These are phyloP conservation scores for Smutsia gigantea DNA, from an alignment of 2,797 vertebrate genomes.

Conservation along the genomic window DNA sequence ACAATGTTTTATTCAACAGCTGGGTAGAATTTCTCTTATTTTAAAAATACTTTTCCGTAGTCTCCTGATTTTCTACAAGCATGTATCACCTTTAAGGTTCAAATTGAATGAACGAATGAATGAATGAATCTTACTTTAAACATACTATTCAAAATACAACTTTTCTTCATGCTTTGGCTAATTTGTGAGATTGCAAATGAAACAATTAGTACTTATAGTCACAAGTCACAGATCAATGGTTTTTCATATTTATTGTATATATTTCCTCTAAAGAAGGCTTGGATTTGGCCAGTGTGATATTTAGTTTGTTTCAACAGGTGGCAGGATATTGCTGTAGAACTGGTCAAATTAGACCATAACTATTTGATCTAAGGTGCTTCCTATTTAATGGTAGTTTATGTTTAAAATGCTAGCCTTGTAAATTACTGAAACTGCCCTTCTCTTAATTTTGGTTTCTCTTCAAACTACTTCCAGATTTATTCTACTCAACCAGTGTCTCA, in stretches of 20 bases:
- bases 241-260: not conserved
- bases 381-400: not conserved
- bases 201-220: not conserved
- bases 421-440: not conserved
- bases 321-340: not conserved
- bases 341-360: not conserved
- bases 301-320: conserved; percentile 4
- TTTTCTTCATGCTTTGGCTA: not conserved
- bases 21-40: not conserved
- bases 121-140: conserved; percentile 32
- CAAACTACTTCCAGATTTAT: not conserved
- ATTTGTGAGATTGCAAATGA: not conserved
- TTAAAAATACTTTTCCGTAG: not conserved
- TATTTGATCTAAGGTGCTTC: conserved; percentile 6
- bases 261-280: not conserved
- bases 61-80: conserved; percentile 39
- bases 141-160: not conserved
- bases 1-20: not conserved
- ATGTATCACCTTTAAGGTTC: not conserved
- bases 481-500: not conserved
- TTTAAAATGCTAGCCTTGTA: not conserved
- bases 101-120: not conserved
- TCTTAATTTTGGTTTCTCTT: conserved; percentile 1
- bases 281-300: not conserved
- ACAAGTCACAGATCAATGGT: not conserved